Evolutionary conservation across 2,113 vertebrate genomes (phyloP), one percentile per base, ranked within the genome.

Genomic region (Archocentrus centrarchus): DNA sequence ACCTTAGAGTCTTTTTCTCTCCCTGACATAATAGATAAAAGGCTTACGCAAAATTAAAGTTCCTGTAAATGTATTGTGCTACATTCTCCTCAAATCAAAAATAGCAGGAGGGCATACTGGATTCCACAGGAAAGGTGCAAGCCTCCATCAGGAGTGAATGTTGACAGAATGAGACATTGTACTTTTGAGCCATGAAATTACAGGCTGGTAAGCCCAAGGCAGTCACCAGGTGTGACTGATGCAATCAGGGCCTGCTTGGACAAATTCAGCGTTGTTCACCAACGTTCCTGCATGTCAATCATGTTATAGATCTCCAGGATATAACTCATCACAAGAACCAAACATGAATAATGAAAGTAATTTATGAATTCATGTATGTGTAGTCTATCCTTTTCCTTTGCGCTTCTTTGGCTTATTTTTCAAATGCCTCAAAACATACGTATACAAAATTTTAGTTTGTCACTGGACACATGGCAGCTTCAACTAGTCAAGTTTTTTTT

Each of bases 151-250:
- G 91, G 83, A 91, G 79, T 85, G 86, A 86, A 86, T 91, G 88
- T 90, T 95, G 93, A 95, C 93, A 94, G 93, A 94, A 95, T 93
- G 92, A 94, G 92, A 93, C 91, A 94, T 94, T 94, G 93, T 94
- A 94, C 91, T 94, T 95, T 95, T 93, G 91, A 94, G 93, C 94
- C 94, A 94, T 95, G 94, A 95, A 94, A 95, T 95, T 94, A 93
- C 92, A 93, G 94, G 88, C 93, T 93, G 92, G 93, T 94, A 93
- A 95, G 93, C 94, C 94, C 91, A 93, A 93, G 93, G 94, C 94
- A 79, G 85, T 93, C 89, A 61, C 93, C 93, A 95, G 94, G 94
- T 95, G 94, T 95, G 93, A 94, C 94, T 95, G 94, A 95, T 94
- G 94, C 93, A 93, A 94, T 93, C 88, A 79, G 81, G 93, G 92